Evolutionary conservation across 2,113 vertebrate genomes (phyloP).

Genomic region (Carassius carassius): DNA sequence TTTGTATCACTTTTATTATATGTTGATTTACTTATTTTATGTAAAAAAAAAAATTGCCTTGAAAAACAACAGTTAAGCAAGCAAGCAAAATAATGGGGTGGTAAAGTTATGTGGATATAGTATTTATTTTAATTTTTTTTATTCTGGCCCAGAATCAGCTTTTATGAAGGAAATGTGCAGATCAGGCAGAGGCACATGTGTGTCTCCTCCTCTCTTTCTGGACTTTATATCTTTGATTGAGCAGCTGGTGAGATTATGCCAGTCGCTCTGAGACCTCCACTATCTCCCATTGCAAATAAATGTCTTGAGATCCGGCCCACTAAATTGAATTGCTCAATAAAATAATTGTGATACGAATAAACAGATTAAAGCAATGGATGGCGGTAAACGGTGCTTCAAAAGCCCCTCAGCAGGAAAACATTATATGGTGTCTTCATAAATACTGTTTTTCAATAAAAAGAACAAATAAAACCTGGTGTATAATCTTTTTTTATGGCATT

Average conservation of each 20-base stretch:
- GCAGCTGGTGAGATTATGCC: conserved; percentile 39
- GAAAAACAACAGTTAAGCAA: background rate
- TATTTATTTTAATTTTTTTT: background rate
- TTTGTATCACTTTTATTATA: background rate
- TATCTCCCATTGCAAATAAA: conserved; percentile 40
- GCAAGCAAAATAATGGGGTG: background rate
- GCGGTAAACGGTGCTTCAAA: conserved; percentile 35
- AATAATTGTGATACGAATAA: conserved; percentile 59
- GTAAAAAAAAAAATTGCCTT: too few species aligned
- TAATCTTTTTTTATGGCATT: conserved; percentile 40
- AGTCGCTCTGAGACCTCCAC: conserved; percentile 35
- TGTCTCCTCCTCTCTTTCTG: conserved; percentile 5
- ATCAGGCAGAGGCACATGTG: background rate
- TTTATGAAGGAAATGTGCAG: background rate
- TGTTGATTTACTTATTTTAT: background rate
- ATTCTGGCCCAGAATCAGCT: background rate
- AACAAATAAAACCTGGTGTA: conserved; percentile 53
- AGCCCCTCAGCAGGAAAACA: conserved; percentile 51
- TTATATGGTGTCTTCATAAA: conserved; percentile 50
- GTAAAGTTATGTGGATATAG: background rate
- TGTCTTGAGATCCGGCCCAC: conserved; percentile 54
- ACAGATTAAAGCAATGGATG: conserved; percentile 58
- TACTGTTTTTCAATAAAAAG: conserved; percentile 66
- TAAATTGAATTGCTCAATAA: conserved; percentile 76
- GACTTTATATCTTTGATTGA: conserved; percentile 6